Evolutionary conservation across 2,888 invertebrate genomes (phyloP).

Genomic region (Diploptera punctata): DNA sequence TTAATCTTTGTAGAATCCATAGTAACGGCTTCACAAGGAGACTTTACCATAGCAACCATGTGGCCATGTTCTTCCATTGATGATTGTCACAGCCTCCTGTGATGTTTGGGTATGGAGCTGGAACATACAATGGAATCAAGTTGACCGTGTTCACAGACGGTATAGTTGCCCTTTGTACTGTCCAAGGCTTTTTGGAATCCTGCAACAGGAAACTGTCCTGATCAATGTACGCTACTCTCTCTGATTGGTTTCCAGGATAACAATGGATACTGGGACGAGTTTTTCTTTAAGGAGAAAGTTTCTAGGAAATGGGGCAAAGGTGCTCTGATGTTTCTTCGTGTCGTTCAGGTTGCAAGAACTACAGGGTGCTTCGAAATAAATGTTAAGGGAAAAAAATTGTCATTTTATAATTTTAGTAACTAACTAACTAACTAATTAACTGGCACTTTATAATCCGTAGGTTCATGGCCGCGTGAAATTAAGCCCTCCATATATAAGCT

Average conservation of each 20-base stretch:
- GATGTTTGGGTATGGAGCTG: background rate
- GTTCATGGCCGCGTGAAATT: no score
- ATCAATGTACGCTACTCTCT: slow-evolving; percentile 16
- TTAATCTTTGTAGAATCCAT: slow-evolving; percentile 5
- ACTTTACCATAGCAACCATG: no score
- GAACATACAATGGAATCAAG: background rate
- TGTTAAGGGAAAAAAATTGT: no score
- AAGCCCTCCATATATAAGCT: no score
- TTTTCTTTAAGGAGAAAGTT: background rate
- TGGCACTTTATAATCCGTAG: no score
- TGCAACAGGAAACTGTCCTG: background rate
- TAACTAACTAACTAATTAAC: no score
- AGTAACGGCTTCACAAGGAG: background rate
- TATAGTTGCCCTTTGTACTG: background rate
- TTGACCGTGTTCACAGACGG: background rate
- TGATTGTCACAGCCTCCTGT: background rate
- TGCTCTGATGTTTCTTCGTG: background rate
- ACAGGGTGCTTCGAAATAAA: background rate
- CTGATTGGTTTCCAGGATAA: slow-evolving; percentile 10
- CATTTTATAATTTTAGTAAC: no score
- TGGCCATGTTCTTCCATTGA: background rate
- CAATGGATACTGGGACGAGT: background rate
- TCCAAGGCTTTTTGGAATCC: background rate
- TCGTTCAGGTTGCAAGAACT: background rate
- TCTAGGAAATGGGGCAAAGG: background rate